These are phyloP conservation scores for Melinaea menophilus DNA, from an alignment of 2,888 invertebrate species.

Conservation along the genomic window DNA sequence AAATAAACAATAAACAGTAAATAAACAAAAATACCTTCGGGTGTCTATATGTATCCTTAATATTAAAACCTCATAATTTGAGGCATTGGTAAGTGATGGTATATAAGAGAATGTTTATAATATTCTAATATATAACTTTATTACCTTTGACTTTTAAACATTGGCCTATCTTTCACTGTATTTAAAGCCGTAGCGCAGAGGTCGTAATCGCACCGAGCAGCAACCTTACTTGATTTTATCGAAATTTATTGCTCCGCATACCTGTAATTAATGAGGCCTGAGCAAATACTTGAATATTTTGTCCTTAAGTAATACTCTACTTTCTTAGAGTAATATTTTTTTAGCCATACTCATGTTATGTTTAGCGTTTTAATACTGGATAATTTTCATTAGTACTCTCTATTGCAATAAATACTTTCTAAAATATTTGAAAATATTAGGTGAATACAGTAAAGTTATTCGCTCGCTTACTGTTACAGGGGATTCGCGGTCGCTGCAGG, in stretches of 20 bases:
- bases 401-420: background rate
- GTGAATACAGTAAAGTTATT: no score
- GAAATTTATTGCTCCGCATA: conserved; percentile 49
- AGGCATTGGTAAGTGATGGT: no score
- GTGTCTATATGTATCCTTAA: no score
- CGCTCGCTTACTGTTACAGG: conserved; percentile 63
- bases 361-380: background rate
- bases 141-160: background rate
- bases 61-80: no score
- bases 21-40: no score
- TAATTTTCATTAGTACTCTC: background rate
- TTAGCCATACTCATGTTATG: no score
- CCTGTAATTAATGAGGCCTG: conserved; percentile 34
- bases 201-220: conserved; percentile 39
- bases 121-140: background rate
- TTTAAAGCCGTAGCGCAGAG: conserved; percentile 29
- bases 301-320: background rate
- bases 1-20: no score
- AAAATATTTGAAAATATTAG: background rate
- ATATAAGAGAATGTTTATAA: no score
- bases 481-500: conserved; percentile 84
- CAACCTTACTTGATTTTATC: conserved; percentile 45
- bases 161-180: conserved; percentile 9
- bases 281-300: conserved; percentile 1
- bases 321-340: background rate